Evolutionary conservation across 2,888 invertebrate species (phyloP), one percentile per base, ranked within the genome.

Genomic region (Hirtodrosophila histrioides): DNA sequence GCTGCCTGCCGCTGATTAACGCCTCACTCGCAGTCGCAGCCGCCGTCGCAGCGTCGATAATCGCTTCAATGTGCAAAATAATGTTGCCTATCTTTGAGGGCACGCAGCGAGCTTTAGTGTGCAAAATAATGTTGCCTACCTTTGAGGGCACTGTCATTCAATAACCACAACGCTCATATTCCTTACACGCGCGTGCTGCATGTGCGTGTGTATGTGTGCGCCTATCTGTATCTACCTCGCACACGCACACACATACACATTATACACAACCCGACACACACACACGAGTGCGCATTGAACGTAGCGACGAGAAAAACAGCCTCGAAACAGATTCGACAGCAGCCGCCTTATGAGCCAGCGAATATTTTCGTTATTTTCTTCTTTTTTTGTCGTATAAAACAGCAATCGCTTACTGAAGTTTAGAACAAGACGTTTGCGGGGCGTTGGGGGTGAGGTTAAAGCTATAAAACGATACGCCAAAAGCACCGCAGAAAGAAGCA

Each of bases 401-500:
- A 46, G 43, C 49, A 69, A 73, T 64, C 69, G 67, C 44, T 63
- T 43, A 54, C 57, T 56, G 40, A 73, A 73, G 69, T 73, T 73
- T 73, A 61, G 60, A 73, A 55, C n/a, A 61, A 44, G 53, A 36
- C 37, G 45, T 49, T 50, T 70, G 39, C 17, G 39, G 39, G 40
- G 49, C 29, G 56, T 31, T 48, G 35, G 12, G 6, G 39, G 24
- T 56, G 33, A 66, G 49, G 66, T 49, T 70, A 70, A 72, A 67
- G 69, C 66, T 79, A 65, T 62, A 74, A 76, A 82, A 61, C 48
- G 58, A 68, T 65, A 73, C 65, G 69, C 66, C 69, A 77, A 70
- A 60, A 31, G 66, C 62, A 60, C 43, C 54, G 36, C 41, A 17
- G 36, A 35, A 46, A 17, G 4, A n/a, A 41, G 43, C 37, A 69